These are phyloP conservation scores for Hermetia illucens DNA, from an alignment of 1,140 invertebrate species.

Conservation along the genomic window DNA sequence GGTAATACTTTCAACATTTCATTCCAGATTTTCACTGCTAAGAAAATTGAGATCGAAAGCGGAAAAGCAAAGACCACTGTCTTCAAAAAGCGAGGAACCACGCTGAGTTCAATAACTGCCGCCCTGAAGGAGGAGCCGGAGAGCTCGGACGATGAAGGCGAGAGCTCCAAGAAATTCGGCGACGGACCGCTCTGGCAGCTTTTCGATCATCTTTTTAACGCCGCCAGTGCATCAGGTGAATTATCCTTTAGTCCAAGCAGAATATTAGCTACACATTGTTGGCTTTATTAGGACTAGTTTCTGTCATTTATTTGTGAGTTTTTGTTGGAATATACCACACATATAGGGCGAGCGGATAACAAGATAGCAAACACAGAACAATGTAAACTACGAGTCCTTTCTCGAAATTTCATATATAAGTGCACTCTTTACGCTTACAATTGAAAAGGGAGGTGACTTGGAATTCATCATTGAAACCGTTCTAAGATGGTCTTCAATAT, in stretches of 20 bases:
- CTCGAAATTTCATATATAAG: too few species aligned
- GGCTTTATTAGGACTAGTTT: too few species aligned
- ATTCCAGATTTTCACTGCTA: constrained; percentile 28
- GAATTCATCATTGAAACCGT: too few species aligned
- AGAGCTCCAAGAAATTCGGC: constrained; percentile 24
- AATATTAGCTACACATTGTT: too few species aligned
- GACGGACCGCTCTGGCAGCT: constrained; percentile 38
- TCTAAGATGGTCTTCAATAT: too few species aligned
- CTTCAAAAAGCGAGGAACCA: constrained; percentile 12
- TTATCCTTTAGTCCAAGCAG: not conserved
- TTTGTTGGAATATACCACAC: too few species aligned
- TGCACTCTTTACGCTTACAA: too few species aligned
- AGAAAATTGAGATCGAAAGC: constrained; percentile 31
- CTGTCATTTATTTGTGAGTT: too few species aligned
- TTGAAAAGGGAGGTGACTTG: too few species aligned
- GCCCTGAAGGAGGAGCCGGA: constrained; percentile 26
- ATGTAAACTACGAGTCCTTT: too few species aligned
- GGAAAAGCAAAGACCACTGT: constrained; percentile 25
- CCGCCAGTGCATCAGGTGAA: constrained; percentile 27
- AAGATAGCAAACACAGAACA: too few species aligned
- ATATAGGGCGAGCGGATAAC: too few species aligned
- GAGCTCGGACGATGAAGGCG: constrained; percentile 25
- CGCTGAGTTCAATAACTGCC: constrained; percentile 5
- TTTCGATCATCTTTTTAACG: constrained; percentile 33
- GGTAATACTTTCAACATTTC: not conserved